Evolutionary conservation across 1,140 invertebrate genomes (phyloP).

Genomic region (Musca domestica): DNA sequence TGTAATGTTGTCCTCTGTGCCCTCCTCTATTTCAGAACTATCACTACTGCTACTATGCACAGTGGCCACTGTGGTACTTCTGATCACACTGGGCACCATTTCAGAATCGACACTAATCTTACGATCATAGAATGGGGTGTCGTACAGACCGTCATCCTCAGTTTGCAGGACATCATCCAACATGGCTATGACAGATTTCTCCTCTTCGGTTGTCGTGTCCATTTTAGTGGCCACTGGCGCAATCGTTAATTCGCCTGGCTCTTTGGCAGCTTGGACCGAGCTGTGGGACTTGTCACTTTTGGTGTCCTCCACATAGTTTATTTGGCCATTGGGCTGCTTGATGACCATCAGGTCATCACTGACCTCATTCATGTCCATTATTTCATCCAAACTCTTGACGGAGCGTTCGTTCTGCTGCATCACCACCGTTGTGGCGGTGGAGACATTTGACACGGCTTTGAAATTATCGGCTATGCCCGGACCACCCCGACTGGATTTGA

Average conservation of each 20-base stretch:
- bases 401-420: slow-evolving; percentile 26
- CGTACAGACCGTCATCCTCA: slow-evolving; percentile 33
- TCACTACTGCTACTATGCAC: slow-evolving; percentile 44
- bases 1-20: slow-evolving; percentile 24
- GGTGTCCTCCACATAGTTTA: slow-evolving; percentile 45
- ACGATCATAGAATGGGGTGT: slow-evolving; percentile 31
- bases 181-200: slow-evolving; percentile 47
- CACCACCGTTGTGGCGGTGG: background rate
- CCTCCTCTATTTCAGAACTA: slow-evolving; percentile 10
- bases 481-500: slow-evolving; percentile 8
- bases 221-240: background rate
- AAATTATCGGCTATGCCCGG: slow-evolving; percentile 30
- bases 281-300: slow-evolving; percentile 36
- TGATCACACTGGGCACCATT: slow-evolving; percentile 45
- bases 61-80: slow-evolving; percentile 47
- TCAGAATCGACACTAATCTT: slow-evolving; percentile 47
- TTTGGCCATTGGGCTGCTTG: slow-evolving; percentile 44
- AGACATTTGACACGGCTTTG: background rate
- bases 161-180: slow-evolving; percentile 48
- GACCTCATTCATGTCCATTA: slow-evolving; percentile 43
- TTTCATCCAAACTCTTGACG: slow-evolving; percentile 39
- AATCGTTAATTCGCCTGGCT: background rate
- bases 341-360: slow-evolving; percentile 40
- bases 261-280: slow-evolving; percentile 24
- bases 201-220: slow-evolving; percentile 32